These are phyloP conservation scores for Microcebus griseorufus DNA, from an alignment of 2,113 vertebrate genomes.

Conservation along the genomic window DNA sequence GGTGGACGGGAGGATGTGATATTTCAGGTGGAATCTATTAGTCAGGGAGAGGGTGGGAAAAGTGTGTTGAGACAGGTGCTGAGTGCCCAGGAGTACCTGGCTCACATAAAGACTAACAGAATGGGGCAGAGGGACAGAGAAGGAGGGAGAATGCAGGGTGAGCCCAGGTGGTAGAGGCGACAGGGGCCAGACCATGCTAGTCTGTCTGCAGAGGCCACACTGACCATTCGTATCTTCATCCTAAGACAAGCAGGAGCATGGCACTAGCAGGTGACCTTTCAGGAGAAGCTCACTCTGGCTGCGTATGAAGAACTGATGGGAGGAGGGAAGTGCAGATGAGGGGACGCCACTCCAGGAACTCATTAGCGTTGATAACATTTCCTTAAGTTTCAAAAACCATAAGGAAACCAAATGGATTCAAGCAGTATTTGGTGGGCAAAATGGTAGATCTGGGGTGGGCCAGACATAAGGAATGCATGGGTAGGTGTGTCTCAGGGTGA, in stretches of 20 bases:
- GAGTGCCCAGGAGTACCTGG: fast-evolving
- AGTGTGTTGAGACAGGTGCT: neutral
- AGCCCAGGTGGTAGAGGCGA: no score
- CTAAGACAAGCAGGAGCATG: neutral
- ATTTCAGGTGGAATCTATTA: neutral
- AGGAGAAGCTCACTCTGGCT: neutral
- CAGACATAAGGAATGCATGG: neutral
- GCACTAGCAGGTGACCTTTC: neutral
- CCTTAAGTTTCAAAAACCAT: neutral
- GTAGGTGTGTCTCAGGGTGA: neutral
- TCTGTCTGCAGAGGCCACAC: neutral
- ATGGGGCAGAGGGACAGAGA: fast-evolving
- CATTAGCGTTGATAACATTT: neutral
- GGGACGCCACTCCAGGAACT: neutral
- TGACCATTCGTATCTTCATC: neutral
- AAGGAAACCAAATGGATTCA: neutral
- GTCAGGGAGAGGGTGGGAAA: no score
- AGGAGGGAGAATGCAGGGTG: fast-evolving
- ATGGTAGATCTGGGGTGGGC: neutral
- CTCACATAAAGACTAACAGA: no score
- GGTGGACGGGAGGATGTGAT: neutral
- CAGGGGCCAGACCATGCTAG: neutral
- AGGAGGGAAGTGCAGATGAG: no score
- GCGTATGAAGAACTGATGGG: neutral
- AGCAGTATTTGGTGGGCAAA: neutral